Evolutionary conservation across 1,140 invertebrate genomes (phyloP).

Genomic region (Penaeus japonicus): DNA sequence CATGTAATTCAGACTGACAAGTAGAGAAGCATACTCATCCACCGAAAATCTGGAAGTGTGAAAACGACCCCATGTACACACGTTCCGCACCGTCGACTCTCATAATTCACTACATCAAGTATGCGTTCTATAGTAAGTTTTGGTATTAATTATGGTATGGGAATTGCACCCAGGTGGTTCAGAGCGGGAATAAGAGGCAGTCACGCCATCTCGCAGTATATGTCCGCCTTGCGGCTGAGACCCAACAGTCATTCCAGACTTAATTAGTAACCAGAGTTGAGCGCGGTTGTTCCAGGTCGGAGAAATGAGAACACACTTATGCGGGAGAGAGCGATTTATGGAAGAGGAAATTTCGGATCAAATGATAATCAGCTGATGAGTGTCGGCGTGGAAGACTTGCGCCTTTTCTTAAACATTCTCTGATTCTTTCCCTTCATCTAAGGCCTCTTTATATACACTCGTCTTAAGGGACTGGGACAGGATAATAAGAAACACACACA

Average conservation of each 20-base stretch:
- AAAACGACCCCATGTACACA: background rate
- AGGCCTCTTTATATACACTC: too few relatives aligned
- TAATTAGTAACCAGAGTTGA: constrained; percentile 43
- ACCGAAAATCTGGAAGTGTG: background rate
- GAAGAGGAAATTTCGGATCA: too few relatives aligned
- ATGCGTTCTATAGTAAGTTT: constrained; percentile 30
- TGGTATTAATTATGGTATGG: constrained; percentile 57
- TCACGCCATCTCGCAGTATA: constrained; percentile 53
- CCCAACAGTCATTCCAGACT: constrained; percentile 54
- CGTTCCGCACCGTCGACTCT: background rate
- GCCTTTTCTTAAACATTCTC: too few relatives aligned
- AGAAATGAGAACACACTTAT: too few relatives aligned
- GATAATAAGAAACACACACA: too few relatives aligned
- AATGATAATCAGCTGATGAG: too few relatives aligned
- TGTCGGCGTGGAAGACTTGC: too few relatives aligned
- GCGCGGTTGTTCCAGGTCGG: too few relatives aligned
- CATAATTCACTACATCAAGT: background rate
- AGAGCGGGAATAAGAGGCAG: constrained; percentile 50
- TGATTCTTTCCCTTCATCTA: too few relatives aligned
- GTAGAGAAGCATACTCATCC: constrained; percentile 26
- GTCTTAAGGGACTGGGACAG: too few relatives aligned
- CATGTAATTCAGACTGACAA: constrained; percentile 54
- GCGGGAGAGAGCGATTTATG: too few relatives aligned
- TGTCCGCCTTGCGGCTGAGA: constrained; percentile 44
- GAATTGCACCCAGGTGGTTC: constrained; percentile 54